Evolutionary conservation across 2,888 invertebrate species (phyloP).

Genomic region (Keiferia lycopersicella): DNA sequence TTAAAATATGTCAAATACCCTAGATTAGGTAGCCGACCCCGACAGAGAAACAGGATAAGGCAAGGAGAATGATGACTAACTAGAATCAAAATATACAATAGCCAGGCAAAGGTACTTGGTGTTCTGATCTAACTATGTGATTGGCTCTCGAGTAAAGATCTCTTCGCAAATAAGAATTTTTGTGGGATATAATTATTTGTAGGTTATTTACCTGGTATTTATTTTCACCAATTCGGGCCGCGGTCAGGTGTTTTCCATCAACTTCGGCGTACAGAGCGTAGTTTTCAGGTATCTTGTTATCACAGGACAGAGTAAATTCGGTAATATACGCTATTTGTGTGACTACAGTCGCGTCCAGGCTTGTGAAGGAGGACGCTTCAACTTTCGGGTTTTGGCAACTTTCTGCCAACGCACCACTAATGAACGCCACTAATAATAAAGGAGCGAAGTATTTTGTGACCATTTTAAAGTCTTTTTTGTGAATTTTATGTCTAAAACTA

Average conservation of each 20-base stretch:
- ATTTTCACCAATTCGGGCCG: conserved; percentile 88
- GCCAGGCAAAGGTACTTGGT: no score
- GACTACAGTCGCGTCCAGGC: conserved; percentile 95
- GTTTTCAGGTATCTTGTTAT: conserved; percentile 82
- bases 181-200: neutral
- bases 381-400: conserved; percentile 83
- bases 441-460: conserved; percentile 64
- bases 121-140: no score
- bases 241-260: conserved; percentile 91
- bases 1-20: no score
- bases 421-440: conserved; percentile 52
- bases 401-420: conserved; percentile 52
- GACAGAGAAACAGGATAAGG: no score
- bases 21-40: no score
- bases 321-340: conserved; percentile 94
- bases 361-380: conserved; percentile 91
- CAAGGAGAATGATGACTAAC: no score
- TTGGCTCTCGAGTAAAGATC: no score
- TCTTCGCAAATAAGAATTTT: neutral
- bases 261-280: conserved; percentile 94
- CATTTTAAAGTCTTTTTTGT: conserved; percentile 62
- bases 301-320: conserved; percentile 93
- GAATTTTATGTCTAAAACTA: conserved; percentile 44
- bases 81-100: no score
- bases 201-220: conserved; percentile 89